phyloP scores from a whole-genome alignment of 2,888 invertebrate genomes.

The Lasioglossum malachurum region DNA sequence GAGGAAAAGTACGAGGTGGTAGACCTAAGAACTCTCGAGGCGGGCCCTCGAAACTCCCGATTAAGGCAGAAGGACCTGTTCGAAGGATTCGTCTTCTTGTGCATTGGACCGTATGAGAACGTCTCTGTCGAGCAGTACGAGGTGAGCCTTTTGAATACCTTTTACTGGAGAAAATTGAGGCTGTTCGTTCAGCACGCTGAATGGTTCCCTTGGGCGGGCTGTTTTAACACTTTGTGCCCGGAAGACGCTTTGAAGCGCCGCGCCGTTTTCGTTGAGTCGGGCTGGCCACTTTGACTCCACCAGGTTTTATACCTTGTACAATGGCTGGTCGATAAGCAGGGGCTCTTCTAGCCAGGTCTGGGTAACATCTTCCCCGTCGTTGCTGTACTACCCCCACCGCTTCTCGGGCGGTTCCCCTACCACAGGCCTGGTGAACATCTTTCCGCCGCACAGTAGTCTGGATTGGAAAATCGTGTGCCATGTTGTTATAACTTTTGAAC shows the following conservation, averaged over 20 bases:
- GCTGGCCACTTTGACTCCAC: not conserved
- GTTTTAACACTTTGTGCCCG: not conserved
- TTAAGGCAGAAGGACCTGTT: conserved; percentile 68
- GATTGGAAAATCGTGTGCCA: no score
- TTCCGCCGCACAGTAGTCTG: no score
- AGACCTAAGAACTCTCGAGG: conserved; percentile 67
- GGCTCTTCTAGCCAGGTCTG: not conserved
- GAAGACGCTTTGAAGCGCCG: not conserved
- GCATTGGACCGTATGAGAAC: conserved; percentile 72
- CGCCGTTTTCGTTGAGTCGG: not conserved
- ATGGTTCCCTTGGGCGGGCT: conserved; percentile 16
- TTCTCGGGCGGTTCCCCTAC: not conserved
- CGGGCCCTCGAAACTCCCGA: conserved; percentile 76
- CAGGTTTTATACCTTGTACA: not conserved
- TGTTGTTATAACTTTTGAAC: no score
- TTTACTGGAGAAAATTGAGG: conserved; percentile 2
- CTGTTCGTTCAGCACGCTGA: not conserved
- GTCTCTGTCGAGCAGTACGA: conserved; percentile 71
- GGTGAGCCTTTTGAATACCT: conserved; percentile 56
- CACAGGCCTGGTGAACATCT: no score
- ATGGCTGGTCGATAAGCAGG: not conserved
- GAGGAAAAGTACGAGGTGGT: conserved; percentile 78
- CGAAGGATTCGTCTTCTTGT: conserved; percentile 73
- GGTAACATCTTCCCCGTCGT: not conserved
- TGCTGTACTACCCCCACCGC: not conserved